Evolutionary conservation across 2,113 vertebrate genomes (phyloP).

Genomic region (Carettochelys insculpta): DNA sequence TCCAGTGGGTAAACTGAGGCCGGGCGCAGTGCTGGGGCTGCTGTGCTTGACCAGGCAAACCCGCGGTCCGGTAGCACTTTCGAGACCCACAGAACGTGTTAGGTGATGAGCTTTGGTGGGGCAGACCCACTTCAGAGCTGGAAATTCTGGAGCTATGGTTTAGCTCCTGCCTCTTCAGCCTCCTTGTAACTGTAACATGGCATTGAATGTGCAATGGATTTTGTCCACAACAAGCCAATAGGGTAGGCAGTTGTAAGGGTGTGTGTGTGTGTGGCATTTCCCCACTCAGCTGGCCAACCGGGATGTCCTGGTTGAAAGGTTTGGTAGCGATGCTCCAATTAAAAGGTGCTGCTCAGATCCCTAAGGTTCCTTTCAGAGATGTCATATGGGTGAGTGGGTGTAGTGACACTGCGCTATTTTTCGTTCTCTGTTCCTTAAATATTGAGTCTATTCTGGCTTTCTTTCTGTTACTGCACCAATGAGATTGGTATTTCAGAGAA

Average conservation of each 20-base stretch:
- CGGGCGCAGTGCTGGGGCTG: background rate
- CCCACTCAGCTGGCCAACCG: background rate
- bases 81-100: too few relatives aligned
- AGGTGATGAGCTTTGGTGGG: too few relatives aligned
- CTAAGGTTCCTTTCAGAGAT: background rate
- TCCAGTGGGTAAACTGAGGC: background rate
- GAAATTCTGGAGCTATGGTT: too few relatives aligned
- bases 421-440: too few relatives aligned
- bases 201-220: background rate
- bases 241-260: too few relatives aligned
- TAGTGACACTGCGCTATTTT: too few relatives aligned
- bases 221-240: background rate
- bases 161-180: background rate
- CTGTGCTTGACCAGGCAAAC: too few relatives aligned
- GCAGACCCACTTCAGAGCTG: too few relatives aligned
- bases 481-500: background rate
- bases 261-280: background rate
- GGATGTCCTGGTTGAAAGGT: background rate
- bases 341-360: background rate
- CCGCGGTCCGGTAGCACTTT: too few relatives aligned
- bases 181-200: background rate
- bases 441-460: too few relatives aligned
- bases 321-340: background rate
- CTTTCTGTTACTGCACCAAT: too few relatives aligned
- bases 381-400: background rate